These are phyloP conservation scores for Poecile atricapillus DNA, from an alignment of 2,113 vertebrate genomes.

Conservation along the genomic window DNA sequence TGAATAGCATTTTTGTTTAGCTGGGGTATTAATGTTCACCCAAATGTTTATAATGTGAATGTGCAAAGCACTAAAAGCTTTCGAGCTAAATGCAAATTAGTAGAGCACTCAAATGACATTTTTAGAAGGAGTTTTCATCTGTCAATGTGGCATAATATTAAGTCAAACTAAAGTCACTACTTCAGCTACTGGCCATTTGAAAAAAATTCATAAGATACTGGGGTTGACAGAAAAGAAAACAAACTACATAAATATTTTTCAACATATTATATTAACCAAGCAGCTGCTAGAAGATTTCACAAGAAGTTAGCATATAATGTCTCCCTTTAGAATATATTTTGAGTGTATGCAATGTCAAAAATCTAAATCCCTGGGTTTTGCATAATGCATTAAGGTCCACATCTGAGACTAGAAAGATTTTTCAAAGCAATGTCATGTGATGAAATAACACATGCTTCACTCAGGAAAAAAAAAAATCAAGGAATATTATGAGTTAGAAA, in stretches of 20 bases:
- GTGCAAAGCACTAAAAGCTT: slow-evolving; percentile 89
- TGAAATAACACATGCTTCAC: slow-evolving; percentile 71
- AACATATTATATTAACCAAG: slow-evolving; percentile 87
- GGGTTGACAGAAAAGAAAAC: slow-evolving; percentile 85
- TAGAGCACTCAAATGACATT: slow-evolving; percentile 83
- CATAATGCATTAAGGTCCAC: slow-evolving; percentile 86
- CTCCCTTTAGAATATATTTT: slow-evolving; percentile 83
- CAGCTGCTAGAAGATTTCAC: slow-evolving; percentile 82
- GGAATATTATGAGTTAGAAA: slow-evolving; percentile 55
- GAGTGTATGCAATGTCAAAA: slow-evolving; percentile 81
- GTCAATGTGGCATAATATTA: slow-evolving; percentile 85
- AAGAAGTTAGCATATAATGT: slow-evolving; percentile 85
- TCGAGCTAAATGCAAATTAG: slow-evolving; percentile 85
- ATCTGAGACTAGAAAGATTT: slow-evolving; percentile 79
- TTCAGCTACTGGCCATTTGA: slow-evolving; percentile 85
- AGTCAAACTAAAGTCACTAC: slow-evolving; percentile 85
- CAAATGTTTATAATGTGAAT: slow-evolving; percentile 99
- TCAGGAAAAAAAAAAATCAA: slow-evolving; percentile 56
- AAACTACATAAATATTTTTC: slow-evolving; percentile 88
- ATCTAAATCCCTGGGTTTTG: slow-evolving; percentile 83
- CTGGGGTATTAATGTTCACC: slow-evolving; percentile 97
- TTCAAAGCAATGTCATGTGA: slow-evolving; percentile 81
- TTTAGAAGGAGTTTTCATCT: slow-evolving; percentile 85
- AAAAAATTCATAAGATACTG: slow-evolving; percentile 80
- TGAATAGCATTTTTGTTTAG: slow-evolving; percentile 97